phyloP scores from a whole-genome alignment of 2,797 vertebrate genomes.

The Macrochelys suwanniensis region DNA sequence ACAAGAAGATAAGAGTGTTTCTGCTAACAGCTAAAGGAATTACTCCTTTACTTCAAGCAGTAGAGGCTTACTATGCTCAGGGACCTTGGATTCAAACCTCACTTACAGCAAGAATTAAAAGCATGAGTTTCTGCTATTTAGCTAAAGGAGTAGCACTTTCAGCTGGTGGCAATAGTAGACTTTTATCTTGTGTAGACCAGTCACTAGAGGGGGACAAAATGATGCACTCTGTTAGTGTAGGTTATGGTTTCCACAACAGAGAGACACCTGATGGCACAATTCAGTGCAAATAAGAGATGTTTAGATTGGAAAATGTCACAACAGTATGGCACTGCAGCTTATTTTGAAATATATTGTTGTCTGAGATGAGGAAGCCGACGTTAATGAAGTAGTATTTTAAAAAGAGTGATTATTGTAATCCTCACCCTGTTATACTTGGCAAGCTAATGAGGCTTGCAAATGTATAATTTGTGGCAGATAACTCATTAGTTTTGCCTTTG shows the following conservation, averaged over 20 bases:
- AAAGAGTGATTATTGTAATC: neutral
- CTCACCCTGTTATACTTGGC: neutral
- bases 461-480: neutral
- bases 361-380: neutral
- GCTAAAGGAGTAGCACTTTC: neutral
- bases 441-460: neutral
- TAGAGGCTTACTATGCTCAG: neutral
- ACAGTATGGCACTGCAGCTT: neutral
- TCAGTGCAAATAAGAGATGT: neutral
- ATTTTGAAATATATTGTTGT: neutral
- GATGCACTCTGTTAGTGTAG: neutral
- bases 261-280: too few relatives aligned
- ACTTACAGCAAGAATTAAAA: neutral
- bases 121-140: neutral
- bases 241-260: neutral
- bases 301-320: neutral
- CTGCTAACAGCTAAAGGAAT: neutral
- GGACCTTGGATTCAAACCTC: neutral
- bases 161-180: neutral
- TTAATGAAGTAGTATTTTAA: neutral
- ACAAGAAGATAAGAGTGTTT: neutral
- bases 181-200: neutral
- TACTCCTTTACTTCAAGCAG: neutral
- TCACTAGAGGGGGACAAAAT: neutral
- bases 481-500: conserved; percentile 21